Base-by-base conservation (phyloP, 2,797 vertebrate genomes). In the Tenualosa thibaudeaui region DNA sequence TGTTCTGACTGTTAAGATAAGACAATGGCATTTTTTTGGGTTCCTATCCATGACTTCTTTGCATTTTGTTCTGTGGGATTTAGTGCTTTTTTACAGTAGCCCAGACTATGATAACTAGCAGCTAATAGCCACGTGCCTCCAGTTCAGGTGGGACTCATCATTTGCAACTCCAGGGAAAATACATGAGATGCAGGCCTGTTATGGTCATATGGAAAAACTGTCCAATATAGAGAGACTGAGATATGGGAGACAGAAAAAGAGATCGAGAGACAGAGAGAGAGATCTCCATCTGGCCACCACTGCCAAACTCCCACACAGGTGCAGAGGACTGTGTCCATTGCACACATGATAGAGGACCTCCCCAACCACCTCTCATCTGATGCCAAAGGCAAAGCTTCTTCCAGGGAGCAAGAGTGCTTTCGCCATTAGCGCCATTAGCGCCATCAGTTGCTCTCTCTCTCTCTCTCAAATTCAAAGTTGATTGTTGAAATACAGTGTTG, bases 281-380 rank as follows among this genome's bases (percentile, higher is more conserved):
- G 26, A 5, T 37, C 68, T 43, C 37, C 15, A 75, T 7, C 54
- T 17, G 8, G 58, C 46, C 26, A 15, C 10, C 7, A 68, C 24
- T 75, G 37, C 68, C 68, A 37, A 10, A 46, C 71, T 75, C 31
- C 71, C 37, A 46, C 71, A 46, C 71, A 78, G 71, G 71, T 78
- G 71, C 71, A 78, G 17, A 43, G 71, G 40, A 19, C 71, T 43
- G 13, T 43, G 40, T 78, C 13, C 71, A 78, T 22, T 4, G 40
- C 19, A 40, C 19, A 13, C 37, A 78, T 78, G 71, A 78, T 78
- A 46, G 46, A 78, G 71, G 5, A 78, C 8, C 7, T 22, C 40
- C 7, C 71, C 40, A 7, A 43, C 54, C 54, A 56, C 54, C 54
- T 6, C 40, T 46, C 40, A 78, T 7, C 71, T 78, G 4, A 78